phyloP scores from a whole-genome alignment of 2,113 vertebrate species.

The Ceyx melanurus region DNA sequence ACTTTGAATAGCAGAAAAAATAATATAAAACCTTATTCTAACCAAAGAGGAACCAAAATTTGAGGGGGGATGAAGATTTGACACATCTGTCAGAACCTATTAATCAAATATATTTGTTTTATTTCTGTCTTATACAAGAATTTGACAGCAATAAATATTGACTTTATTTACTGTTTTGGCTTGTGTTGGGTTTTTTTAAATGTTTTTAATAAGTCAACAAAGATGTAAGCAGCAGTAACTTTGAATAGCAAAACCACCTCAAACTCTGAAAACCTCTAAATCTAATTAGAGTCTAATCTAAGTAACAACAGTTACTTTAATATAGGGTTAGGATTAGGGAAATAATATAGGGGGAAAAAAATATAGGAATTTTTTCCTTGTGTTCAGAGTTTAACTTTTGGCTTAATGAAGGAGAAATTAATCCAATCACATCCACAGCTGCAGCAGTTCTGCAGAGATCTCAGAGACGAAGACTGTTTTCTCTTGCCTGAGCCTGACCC shows the following conservation, averaged over 20 bases:
- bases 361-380: background rate
- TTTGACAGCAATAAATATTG: background rate
- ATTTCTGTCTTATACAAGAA: background rate
- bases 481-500: background rate
- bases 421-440: background rate
- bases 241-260: background rate
- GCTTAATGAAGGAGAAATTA: background rate
- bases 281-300: background rate
- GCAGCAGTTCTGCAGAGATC: background rate
- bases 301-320: background rate
- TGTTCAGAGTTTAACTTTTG: background rate
- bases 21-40: background rate
- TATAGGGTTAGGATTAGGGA: background rate
- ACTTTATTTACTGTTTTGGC: background rate
- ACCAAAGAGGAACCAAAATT: background rate
- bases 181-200: background rate
- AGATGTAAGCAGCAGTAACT: background rate
- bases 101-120: background rate
- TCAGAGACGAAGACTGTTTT: background rate
- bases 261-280: background rate
- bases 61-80: rapidly evolving
- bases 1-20: background rate
- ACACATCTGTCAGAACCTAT: background rate
- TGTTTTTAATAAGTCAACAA: background rate
- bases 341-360: too few species aligned